Percentiles rank a stretch among this genome's conserved stretches.
phyloP scores from a whole-genome alignment of 2,113 vertebrate genomes.

The Sorex araneus region DNA sequence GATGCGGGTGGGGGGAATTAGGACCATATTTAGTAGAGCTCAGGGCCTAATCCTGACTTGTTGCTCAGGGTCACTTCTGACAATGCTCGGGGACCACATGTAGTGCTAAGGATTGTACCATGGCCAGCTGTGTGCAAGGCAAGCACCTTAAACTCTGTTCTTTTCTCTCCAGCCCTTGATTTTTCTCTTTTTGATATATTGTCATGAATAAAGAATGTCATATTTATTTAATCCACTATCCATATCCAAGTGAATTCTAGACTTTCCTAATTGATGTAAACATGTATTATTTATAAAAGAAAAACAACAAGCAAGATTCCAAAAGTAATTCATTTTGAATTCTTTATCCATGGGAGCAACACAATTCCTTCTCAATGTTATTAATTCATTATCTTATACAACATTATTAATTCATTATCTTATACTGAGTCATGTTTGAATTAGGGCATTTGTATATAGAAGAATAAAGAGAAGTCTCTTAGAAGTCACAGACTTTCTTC shows the following conservation, averaged over 20 bases:
- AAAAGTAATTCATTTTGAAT: slow-evolving; percentile 9
- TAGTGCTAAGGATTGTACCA: no score
- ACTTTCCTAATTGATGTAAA: background rate
- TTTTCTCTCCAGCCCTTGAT: no score
- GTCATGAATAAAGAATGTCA: no score
- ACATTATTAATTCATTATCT: background rate
- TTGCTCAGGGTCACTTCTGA: no score
- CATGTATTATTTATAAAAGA: slow-evolving; percentile 33
- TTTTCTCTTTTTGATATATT: no score
- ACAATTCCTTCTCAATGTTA: slow-evolving; percentile 14
- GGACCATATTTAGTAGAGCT: no score
- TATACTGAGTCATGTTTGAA: slow-evolving; percentile 14
- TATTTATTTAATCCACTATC: no score
- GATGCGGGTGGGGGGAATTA: background rate
- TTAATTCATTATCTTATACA: background rate
- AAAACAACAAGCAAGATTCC: background rate
- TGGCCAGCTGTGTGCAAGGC: no score
- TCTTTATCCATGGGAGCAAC: slow-evolving; percentile 37
- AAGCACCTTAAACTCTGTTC: no score
- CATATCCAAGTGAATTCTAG: slow-evolving; percentile 9
- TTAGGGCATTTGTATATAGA: background rate
- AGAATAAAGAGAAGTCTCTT: slow-evolving; percentile 35
- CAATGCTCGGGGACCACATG: no score
- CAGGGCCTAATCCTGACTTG: no score
- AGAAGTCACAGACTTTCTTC: background rate